Conservation (phyloP, 2,888 invertebrate species). For the Ormyrus pomaceus region DNA sequence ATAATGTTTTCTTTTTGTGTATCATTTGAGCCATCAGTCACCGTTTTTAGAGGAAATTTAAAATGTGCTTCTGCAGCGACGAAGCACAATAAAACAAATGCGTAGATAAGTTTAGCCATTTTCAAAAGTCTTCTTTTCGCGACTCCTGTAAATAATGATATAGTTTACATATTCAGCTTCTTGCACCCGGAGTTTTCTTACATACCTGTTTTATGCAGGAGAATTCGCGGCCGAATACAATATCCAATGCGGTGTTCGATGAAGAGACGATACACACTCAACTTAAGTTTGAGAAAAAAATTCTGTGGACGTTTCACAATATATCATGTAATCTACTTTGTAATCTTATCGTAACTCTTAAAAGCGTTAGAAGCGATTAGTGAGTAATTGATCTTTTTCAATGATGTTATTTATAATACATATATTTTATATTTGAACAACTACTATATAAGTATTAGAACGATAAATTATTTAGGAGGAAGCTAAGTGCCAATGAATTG, state of each 20-base stretch:
- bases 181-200: not conserved
- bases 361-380: too few relatives aligned
- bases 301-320: slow-evolving; percentile 39
- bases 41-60: not conserved
- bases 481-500: too few relatives aligned
- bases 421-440: too few relatives aligned
- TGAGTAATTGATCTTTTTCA: too few relatives aligned
- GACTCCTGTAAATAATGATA: slow-evolving; percentile 12
- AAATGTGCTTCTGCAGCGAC: slow-evolving; percentile 8
- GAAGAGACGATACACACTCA: slow-evolving; percentile 10
- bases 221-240: slow-evolving; percentile 1
- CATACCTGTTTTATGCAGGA: slow-evolving; percentile 32
- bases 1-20: not conserved
- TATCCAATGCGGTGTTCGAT: not conserved
- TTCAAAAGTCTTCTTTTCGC: not conserved
- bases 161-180: not conserved
- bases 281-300: slow-evolving; percentile 41
- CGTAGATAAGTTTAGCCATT: slow-evolving; percentile 13
- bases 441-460: too few relatives aligned
- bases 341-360: slow-evolving; percentile 54
- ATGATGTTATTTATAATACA: too few relatives aligned
- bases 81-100: not conserved
- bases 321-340: slow-evolving; percentile 47
- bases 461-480: too few relatives aligned
- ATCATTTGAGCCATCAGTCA: too few relatives aligned